A percentile compares a stretch with the other conserved stretches of the same genome.
Evolutionary conservation across 1,140 invertebrate species (phyloP).

Genomic region (Drosophila leontia): DNA sequence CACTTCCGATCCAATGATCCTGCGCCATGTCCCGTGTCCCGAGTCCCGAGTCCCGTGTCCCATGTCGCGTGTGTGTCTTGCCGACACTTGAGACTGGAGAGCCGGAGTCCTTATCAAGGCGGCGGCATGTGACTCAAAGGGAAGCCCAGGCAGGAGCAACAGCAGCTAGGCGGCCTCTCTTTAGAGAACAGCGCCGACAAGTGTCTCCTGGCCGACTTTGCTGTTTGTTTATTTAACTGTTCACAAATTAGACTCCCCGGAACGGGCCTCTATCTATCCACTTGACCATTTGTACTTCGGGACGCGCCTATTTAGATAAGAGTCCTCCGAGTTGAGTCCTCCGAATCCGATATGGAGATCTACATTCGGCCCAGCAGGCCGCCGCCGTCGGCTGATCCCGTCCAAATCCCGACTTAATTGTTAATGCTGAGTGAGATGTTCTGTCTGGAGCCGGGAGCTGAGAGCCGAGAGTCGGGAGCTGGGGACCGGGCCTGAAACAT

Average conservation of each 20-base stretch:
- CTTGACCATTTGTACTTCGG: conserved; percentile 80
- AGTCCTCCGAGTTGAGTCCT: conserved; percentile 1
- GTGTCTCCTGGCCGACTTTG: conserved; percentile 42
- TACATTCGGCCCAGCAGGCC: conserved; percentile 29
- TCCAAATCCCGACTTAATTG: conserved; percentile 40
- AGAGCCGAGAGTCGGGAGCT: conserved; percentile 1
- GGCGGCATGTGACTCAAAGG: conserved; percentile 60
- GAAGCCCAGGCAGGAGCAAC: conserved; percentile 14
- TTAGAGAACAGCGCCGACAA: conserved; percentile 59
- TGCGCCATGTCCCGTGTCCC: neutral
- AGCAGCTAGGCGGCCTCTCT: neutral
- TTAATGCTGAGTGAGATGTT: conserved; percentile 63
- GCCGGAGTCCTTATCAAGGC: conserved; percentile 52
- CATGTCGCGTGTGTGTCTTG: conserved; percentile 53
- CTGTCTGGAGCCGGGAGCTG: conserved; percentile 27
- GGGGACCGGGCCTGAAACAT: conserved; percentile 45
- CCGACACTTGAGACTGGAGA: conserved; percentile 50
- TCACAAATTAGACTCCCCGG: conserved; percentile 77
- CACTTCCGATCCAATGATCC: conserved; percentile 33
- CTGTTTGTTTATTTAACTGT: conserved; percentile 82
- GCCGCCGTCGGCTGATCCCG: conserved; percentile 23
- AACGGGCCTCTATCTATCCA: conserved; percentile 52
- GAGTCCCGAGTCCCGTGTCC: conserved; percentile 1
- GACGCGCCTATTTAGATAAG: conserved; percentile 83
- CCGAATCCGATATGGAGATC: conserved; percentile 1